Base-by-base conservation (phyloP, 2,797 vertebrate genomes). In the Holocentrus rufus region DNA sequence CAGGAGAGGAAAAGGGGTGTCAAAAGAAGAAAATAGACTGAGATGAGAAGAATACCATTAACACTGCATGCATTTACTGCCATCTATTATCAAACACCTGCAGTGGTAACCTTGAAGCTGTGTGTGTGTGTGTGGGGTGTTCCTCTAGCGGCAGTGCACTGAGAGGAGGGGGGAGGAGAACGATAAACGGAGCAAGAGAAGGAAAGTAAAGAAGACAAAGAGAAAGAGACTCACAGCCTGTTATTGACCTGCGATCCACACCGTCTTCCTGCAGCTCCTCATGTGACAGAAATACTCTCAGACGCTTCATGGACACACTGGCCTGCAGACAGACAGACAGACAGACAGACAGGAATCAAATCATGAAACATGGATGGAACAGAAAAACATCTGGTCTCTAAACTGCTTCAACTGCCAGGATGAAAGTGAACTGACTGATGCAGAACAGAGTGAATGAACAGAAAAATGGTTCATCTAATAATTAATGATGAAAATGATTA, bases 211-310 rank as follows among this genome's bases (percentile, higher is more conserved):
- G 4, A 80, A 23, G 22, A 55, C 22, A 9, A 13, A 55, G 52
- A n/a, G 18, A 47, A 0, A 18, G 22, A 30, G 14, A 22, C 93
- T 90, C 82, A 98, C 97, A 90, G 4, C 92, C 93, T 69, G 88
- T 82, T 18, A 80, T 3, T 0, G 89, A 65, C 22, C 72, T 83
- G 53, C 93, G 94, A 50, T 95, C 86, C 22, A 99, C 95, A 30
- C 93, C 95, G 86, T 95, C 92, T 1, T 95, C 92, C 61, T 97
- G 96, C 69, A 99, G 88, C 83, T 99, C 97, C 72, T 98, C 97
- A 0, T 99, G 97, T 0, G 97, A 98, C 14, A 99, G 93, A 81
- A 99, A 99, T 23, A 95, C 93, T 58, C 96, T 72, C n/a, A 99
- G 93, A 2, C 98, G 94, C 77, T 97, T 98, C 90, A 99, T 68